Evolutionary conservation across 2,797 vertebrate genomes (phyloP).

Genomic region (Petrocephalus sullivani): DNA sequence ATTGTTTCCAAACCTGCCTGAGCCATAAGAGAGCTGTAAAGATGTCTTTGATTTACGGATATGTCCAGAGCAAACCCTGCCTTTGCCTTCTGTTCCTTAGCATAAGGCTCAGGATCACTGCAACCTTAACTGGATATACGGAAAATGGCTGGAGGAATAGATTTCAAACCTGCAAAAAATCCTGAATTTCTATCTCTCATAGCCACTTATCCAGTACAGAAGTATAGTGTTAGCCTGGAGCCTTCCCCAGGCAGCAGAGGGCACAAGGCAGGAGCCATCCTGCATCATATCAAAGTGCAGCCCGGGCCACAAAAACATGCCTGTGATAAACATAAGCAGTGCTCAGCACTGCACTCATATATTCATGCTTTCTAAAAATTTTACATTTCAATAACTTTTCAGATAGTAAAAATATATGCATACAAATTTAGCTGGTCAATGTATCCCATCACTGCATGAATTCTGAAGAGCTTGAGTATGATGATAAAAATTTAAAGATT

Average conservation of each 20-base stretch:
- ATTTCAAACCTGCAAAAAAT: background rate
- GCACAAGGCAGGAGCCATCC: background rate
- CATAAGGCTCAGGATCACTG: background rate
- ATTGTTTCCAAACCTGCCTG: background rate
- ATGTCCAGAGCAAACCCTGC: background rate
- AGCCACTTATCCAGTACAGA: background rate
- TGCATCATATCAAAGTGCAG: background rate
- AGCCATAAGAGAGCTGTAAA: background rate
- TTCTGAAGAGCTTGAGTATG: too few relatives aligned
- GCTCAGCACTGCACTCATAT: too few relatives aligned
- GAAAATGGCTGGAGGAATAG: background rate
- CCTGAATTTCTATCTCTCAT: background rate
- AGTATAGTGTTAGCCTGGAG: background rate
- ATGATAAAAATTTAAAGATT: too few relatives aligned
- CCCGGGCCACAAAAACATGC: background rate
- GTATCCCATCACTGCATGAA: too few relatives aligned
- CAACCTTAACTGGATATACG: background rate
- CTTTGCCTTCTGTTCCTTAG: background rate
- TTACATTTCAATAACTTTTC: too few relatives aligned
- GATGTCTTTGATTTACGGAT: background rate
- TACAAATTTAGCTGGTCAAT: too few relatives aligned
- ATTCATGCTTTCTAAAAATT: too few relatives aligned
- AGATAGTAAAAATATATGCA: too few relatives aligned
- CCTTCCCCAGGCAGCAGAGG: background rate
- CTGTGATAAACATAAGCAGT: background rate